Percentiles rank a stretch among this genome's conserved stretches.
phyloP scores from a whole-genome alignment of 92 coral and sea anemone genomes.

The Anthopleura xanthogrammica region DNA sequence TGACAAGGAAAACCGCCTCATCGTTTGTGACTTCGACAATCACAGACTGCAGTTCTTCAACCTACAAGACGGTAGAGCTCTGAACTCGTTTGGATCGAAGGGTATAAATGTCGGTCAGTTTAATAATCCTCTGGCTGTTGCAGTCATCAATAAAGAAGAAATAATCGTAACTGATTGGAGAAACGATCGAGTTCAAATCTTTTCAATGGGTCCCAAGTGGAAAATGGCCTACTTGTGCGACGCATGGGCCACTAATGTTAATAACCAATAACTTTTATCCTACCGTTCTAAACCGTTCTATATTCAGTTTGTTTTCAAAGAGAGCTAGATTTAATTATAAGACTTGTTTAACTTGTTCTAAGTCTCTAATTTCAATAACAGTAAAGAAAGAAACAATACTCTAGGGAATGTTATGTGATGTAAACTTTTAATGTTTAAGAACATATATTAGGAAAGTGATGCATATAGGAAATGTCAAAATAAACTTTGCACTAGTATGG shows the following conservation, averaged over 20 bases:
- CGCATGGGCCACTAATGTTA: slow-evolving; percentile 10
- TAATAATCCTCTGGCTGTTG: slow-evolving; percentile 71
- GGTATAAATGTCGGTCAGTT: slow-evolving; percentile 78
- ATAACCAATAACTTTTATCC: neutral
- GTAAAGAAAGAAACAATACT: too few relatives aligned
- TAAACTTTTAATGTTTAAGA: too few relatives aligned
- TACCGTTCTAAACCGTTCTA: too few relatives aligned
- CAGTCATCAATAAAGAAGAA: slow-evolving; percentile 59
- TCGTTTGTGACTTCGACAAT: slow-evolving; percentile 85
- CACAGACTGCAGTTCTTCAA: slow-evolving; percentile 84
- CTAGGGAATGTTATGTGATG: too few relatives aligned
- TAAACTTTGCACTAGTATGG: too few relatives aligned
- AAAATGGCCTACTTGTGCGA: slow-evolving; percentile 58
- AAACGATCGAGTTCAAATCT: slow-evolving; percentile 78
- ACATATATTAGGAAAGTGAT: too few relatives aligned
- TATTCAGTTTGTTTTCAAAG: too few relatives aligned
- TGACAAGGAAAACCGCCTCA: slow-evolving; percentile 62
- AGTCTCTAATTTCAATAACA: too few relatives aligned
- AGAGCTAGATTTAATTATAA: too few relatives aligned
- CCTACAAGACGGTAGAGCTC: slow-evolving; percentile 60
- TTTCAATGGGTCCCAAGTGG: slow-evolving; percentile 63
- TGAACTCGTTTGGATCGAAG: slow-evolving; percentile 76
- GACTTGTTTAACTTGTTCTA: too few relatives aligned
- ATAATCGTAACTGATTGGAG: slow-evolving; percentile 87
- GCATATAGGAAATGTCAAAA: too few relatives aligned